A percentile compares a stretch with the other conserved stretches of the same genome.
Evolutionary conservation across 2,888 invertebrate genomes (phyloP).

Genomic region (Peribatodes rhomboidaria): DNA sequence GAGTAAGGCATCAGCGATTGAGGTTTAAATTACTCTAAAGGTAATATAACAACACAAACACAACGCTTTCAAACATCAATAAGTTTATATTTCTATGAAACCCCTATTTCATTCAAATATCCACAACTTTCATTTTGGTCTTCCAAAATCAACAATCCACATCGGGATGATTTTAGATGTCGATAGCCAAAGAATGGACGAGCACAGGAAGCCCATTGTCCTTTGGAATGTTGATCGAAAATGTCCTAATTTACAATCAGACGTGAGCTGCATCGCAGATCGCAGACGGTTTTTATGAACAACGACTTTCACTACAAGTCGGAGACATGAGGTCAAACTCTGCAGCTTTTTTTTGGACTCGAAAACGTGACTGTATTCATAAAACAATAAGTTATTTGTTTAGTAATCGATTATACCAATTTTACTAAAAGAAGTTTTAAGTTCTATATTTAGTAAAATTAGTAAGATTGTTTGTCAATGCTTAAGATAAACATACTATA

Average conservation of each 20-base stretch:
- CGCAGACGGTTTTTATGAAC: constrained; percentile 58
- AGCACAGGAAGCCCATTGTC: constrained; percentile 57
- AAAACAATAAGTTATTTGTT: constrained; percentile 28
- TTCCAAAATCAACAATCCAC: constrained; percentile 17
- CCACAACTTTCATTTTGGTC: constrained; percentile 31
- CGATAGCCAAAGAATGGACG: constrained; percentile 38
- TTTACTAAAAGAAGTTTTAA: background rate
- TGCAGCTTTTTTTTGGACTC: constrained; percentile 47
- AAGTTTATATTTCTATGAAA: too few species aligned
- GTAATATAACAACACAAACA: too few species aligned
- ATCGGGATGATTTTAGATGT: constrained; percentile 35
- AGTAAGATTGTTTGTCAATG: too few species aligned
- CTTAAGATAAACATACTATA: too few species aligned
- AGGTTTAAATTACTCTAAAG: too few species aligned
- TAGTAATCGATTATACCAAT: background rate
- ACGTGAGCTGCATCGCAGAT: constrained; percentile 55
- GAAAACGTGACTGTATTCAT: constrained; percentile 51
- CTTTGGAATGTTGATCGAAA: constrained; percentile 53
- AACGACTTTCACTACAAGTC: constrained; percentile 60
- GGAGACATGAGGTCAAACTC: constrained; percentile 51
- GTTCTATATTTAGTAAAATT: too few species aligned
- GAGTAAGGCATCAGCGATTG: too few species aligned
- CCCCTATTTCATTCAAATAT: background rate
- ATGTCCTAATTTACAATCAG: constrained; percentile 59
- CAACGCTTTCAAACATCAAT: too few species aligned